Conservation (phyloP, 2,797 vertebrate species). For the Apogon talboti region DNA sequence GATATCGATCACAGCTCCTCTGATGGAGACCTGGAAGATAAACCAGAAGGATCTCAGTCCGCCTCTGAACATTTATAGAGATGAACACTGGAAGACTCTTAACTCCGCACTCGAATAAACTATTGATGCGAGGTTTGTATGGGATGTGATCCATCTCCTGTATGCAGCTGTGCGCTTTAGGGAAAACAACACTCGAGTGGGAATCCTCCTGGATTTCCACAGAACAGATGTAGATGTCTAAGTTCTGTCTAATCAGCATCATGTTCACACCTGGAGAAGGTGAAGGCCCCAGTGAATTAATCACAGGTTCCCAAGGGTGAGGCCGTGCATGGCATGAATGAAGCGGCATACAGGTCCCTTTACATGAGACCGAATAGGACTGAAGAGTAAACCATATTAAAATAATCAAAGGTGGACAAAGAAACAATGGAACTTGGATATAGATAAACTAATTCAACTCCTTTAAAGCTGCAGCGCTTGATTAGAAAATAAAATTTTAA, state of each 20-base stretch:
- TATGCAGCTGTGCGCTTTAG: constrained; percentile 2
- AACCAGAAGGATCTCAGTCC: constrained; percentile 20
- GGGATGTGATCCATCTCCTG: constrained; percentile 5
- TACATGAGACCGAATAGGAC: background rate
- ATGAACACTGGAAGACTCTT: constrained; percentile 26
- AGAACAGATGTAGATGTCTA: background rate
- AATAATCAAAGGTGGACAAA: no score
- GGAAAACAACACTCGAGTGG: background rate
- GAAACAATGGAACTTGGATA: no score
- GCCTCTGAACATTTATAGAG: constrained; percentile 33
- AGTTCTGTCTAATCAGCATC: constrained; percentile 29
- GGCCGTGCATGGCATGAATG: background rate
- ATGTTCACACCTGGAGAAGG: constrained; percentile 20
- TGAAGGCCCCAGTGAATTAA: constrained; percentile 30
- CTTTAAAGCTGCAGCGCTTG: no score
- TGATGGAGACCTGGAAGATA: constrained; percentile 12
- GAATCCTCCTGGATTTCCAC: background rate
- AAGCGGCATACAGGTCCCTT: background rate
- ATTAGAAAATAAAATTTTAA: no score
- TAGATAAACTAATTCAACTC: no score
- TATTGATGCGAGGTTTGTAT: constrained; percentile 9
- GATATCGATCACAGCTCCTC: constrained; percentile 48
- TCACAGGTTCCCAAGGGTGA: constrained; percentile 1
- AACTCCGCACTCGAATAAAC: constrained; percentile 9
- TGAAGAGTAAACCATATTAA: no score